phyloP scores from a whole-genome alignment of 2,888 invertebrate species.

The Aporophyla nigra region DNA sequence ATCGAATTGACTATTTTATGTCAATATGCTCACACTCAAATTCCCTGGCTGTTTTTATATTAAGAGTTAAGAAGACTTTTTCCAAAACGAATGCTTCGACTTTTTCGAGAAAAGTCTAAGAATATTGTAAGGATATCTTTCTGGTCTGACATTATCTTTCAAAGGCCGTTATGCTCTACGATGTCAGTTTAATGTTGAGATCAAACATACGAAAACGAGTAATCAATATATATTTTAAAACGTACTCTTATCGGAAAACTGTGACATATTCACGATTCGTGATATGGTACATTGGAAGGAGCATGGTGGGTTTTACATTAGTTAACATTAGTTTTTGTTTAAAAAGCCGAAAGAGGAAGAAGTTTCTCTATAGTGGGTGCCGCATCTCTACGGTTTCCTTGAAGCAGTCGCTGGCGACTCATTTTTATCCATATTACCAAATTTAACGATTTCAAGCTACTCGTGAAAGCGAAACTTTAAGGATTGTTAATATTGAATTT shows the following conservation, averaged over 20 bases:
- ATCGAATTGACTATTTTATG: too few relatives aligned
- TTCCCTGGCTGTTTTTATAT: background rate
- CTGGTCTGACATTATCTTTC: background rate
- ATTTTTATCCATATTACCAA: background rate
- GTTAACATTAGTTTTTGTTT: background rate
- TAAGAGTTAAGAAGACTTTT: background rate
- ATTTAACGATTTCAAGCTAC: background rate
- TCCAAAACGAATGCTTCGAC: slow-evolving; percentile 24
- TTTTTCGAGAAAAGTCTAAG: slow-evolving; percentile 50
- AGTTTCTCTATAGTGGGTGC: background rate
- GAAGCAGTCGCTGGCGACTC: background rate
- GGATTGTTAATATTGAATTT: background rate
- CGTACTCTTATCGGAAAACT: background rate
- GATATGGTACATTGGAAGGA: slow-evolving; percentile 12
- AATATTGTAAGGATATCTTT: slow-evolving; percentile 26
- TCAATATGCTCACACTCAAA: background rate
- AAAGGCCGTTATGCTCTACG: slow-evolving; percentile 9
- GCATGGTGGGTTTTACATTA: background rate
- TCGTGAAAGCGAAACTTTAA: too few relatives aligned
- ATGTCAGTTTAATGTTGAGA: slow-evolving; percentile 5
- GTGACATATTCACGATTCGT: background rate
- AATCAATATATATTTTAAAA: background rate
- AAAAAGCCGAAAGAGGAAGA: background rate
- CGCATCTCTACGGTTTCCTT: background rate
- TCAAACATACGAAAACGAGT: background rate